Evolutionary conservation across 2,888 invertebrate species (phyloP), one percentile per base, ranked within the genome.

Genomic region (Agonopterix heracliana): DNA sequence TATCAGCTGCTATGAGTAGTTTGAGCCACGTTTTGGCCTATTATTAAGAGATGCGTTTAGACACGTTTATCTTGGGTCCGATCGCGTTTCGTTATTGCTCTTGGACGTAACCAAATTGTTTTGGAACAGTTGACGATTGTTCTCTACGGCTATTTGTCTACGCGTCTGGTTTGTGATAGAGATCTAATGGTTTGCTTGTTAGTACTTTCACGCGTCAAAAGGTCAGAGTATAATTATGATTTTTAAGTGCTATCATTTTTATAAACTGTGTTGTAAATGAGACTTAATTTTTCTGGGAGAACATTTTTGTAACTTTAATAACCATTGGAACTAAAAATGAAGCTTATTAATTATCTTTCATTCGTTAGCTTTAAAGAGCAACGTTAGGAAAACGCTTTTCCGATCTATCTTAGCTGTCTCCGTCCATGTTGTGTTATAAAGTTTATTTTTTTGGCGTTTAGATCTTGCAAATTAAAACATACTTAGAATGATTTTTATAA

Each of bases 131-230:
- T 79, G 81, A 81, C 81, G 83, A 86, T 85, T 85, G 85, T 85
- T 86, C 82, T 78, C 68, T 63, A 68, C 66, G 78, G 81, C 83
- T 86, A 87, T 87, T 87, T 87, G 87, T 87, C 87, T 84, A 84
- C 67, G 74, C 67, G 73, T 74, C 75, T 70, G 66, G 68, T 71
- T 60, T 10, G 47, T 58, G 86, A 86, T 86, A 71, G 60, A 53
- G 59, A 85, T 86, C 84, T 74, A 45, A 65, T 63, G 26, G 26
- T 26, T 68, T 68, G 71, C 71, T 74, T 49, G 52, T 53, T 48
- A 45, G 34, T n/a, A n/a, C 40, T 49, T 38, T 45, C 49, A 44
- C 47, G 50, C 46, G 47, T 26, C 26, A 26, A 26, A 41, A 48
- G 14, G 38, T 41, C 44, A 41, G 17, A 35, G 35, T 45, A 35